Base-by-base conservation (phyloP, 2,888 invertebrate species). In the Caenorhabditis sp. region DNA sequence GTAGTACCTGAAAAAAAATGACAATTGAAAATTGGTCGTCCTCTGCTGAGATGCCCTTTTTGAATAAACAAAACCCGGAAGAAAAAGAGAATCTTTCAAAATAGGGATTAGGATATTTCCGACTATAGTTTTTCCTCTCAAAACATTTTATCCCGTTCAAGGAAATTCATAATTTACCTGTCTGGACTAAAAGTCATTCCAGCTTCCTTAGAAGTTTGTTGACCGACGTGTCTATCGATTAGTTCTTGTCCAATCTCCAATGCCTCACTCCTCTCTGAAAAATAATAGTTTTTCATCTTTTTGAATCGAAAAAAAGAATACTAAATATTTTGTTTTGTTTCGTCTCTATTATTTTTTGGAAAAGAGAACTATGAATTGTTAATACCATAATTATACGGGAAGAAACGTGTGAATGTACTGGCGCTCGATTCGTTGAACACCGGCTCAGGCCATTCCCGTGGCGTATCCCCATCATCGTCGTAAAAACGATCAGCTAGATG, bases 191-290 rank as follows among this genome's bases (percentile, higher is more conserved):
- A 83, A 4, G 81, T 78, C 58, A 70, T 74, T 17, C 78, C 78
- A n/a, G 54, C 23, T 58, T 82, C 82, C 50, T 70, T 75, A 3
- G 76, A 73, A 31, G 80, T 68, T 43, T 82, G 81, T 53, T 78
- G 76, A 49, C 76, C 75, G 70, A 88, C 88, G 73, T 88, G 86
- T 23, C 85, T 80, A 70, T 87, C 86, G 61, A 89, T 85, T 60
- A 89, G 74, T 31, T 84, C 83, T 77, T 89, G 88, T 5, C 89
- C 89, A 83, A 88, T 87, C 66, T 88, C 88, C 17, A 88, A 68
- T 14, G 89, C 78, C 61, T 85, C 81, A 57, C 68, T 71, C 17
- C 81, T 50, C 26, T 76, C 85, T 85, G 68, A 53, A 82, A 72
- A 49, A 38, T 52, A 43, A 67, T 2, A 4, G 10, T 31, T 31